A percentile compares a stretch with the other conserved stretches of the same genome.
These are phyloP conservation scores for Nesometra sesokonis DNA, from an alignment of 35 echinoderm and acorn worm species.

Conservation along the genomic window DNA sequence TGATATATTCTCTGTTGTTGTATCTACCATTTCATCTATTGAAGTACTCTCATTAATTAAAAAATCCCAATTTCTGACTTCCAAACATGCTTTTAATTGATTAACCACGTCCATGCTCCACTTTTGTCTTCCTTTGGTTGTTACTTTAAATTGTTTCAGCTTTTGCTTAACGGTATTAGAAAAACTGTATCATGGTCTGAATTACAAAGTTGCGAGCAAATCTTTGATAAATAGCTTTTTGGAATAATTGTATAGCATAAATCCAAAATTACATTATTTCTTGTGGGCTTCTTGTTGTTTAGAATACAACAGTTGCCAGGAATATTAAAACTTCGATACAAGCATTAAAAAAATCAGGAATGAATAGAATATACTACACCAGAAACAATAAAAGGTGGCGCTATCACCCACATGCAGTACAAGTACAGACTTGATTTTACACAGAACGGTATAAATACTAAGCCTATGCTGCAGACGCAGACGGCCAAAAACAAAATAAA, in stretches of 20 bases:
- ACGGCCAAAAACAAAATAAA: too few relatives aligned
- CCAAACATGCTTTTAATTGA: constrained; percentile 25
- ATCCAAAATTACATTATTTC: constrained; percentile 1
- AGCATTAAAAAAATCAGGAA: too few relatives aligned
- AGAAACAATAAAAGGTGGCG: too few relatives aligned
- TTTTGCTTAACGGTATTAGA: constrained; percentile 3
- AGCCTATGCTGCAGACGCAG: too few relatives aligned
- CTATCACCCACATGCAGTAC: too few relatives aligned
- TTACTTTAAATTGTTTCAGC: neutral
- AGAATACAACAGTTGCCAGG: too few relatives aligned
- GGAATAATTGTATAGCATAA: constrained; percentile 33
- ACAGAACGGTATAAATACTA: too few relatives aligned
- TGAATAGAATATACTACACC: too few relatives aligned
- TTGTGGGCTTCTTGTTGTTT: too few relatives aligned
- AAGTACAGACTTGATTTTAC: too few relatives aligned
- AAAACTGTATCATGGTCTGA: constrained; percentile 45
- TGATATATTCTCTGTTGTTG: neutral
- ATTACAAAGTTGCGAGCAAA: constrained; percentile 20
- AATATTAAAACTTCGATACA: too few relatives aligned
- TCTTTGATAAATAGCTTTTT: constrained; percentile 14
- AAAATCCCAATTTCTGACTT: constrained; percentile 26
- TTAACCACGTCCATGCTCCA: constrained; percentile 17
- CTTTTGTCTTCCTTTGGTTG: neutral
- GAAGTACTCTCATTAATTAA: neutral
- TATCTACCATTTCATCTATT: constrained; percentile 13